Conservation (phyloP, 2,797 vertebrate genomes). For the Hemitrygon akajei region DNA sequence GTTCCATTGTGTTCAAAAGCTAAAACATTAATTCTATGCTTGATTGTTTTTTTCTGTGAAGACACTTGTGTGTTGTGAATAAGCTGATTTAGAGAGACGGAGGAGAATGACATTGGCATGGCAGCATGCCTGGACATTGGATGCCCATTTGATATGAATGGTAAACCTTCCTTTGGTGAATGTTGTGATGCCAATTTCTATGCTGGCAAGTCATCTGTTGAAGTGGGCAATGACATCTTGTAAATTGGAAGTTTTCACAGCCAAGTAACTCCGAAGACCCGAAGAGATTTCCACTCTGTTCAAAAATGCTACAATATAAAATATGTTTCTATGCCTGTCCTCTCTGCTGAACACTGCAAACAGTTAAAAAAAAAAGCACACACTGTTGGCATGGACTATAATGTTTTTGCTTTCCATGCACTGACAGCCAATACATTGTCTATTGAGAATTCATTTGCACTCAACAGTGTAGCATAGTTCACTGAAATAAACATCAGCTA, state of each 20-base stretch:
- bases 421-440: not conserved
- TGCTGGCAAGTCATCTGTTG: not conserved
- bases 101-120: not conserved
- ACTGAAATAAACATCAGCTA: constrained; percentile 22
- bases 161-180: constrained; percentile 1
- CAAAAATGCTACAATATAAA: not conserved
- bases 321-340: not conserved
- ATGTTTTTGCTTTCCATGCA: not conserved
- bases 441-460: not conserved
- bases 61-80: not conserved
- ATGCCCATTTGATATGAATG: not conserved
- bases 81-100: not conserved
- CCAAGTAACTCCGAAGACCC: not conserved
- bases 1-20: not conserved
- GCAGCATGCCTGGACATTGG: not conserved
- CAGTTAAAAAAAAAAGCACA: constrained; percentile 27
- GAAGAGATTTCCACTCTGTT: not conserved
- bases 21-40: no score
- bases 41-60: not conserved
- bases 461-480: not conserved
- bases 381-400: not conserved
- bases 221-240: not conserved
- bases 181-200: not conserved
- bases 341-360: not conserved
- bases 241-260: not conserved